Conservation (phyloP, 2,113 vertebrate genomes). For the Microtus oregoni region DNA sequence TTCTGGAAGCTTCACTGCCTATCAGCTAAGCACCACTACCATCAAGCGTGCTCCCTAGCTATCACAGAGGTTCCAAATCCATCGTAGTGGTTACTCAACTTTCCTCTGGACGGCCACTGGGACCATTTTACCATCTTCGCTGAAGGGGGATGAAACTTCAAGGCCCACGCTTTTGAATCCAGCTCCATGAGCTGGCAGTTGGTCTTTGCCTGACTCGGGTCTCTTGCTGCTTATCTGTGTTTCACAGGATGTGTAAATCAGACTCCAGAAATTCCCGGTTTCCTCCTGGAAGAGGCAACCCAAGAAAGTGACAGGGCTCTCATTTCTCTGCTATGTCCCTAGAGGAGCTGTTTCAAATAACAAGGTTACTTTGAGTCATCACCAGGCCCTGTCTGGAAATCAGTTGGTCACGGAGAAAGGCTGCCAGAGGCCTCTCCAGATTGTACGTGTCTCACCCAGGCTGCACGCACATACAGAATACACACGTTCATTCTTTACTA, state of each 20-base stretch:
- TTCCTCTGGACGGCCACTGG: background rate
- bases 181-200: background rate
- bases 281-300: conserved; percentile 4
- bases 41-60: background rate
- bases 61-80: background rate
- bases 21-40: background rate
- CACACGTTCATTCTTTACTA: no score
- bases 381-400: background rate
- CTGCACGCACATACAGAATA: no score
- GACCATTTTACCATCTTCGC: conserved; percentile 16
- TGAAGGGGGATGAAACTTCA: conserved; percentile 13
- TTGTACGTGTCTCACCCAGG: rapidly evolving
- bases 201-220: background rate
- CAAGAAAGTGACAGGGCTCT: background rate
- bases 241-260: background rate
- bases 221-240: background rate
- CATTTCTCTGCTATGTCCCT: background rate
- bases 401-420: background rate
- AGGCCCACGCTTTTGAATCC: background rate
- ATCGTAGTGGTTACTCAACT: background rate
- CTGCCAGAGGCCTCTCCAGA: background rate
- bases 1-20: background rate
- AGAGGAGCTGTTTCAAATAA: background rate
- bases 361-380: rapidly evolving
- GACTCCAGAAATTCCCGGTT: background rate